Conservation (phyloP, 37 sponge, comb jelly and placozoan species). For the Lycopodina hypogea region DNA sequence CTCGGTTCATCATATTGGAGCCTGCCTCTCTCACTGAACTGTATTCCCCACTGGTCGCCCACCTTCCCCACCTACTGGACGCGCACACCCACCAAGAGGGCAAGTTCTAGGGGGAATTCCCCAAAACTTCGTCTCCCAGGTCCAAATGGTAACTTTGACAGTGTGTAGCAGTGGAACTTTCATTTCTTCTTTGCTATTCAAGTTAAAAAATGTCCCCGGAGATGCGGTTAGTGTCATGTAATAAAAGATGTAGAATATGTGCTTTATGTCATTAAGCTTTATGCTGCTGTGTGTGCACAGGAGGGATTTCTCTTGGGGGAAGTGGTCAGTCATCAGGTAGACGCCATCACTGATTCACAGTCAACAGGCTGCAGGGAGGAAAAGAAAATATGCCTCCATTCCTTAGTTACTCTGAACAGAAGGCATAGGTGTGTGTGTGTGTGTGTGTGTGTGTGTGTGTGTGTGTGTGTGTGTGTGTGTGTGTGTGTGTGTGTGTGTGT, state of each 20-base stretch:
- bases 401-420: slow-evolving; percentile 7
- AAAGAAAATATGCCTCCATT: slow-evolving; percentile 42
- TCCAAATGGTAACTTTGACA: not conserved
- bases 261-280: not conserved
- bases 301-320: slow-evolving; percentile 59
- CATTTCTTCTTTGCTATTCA: slow-evolving; percentile 58
- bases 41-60: too few species aligned
- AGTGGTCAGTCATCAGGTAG: slow-evolving; percentile 14
- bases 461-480: too few species aligned
- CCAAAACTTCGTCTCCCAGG: too few species aligned
- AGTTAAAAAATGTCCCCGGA: slow-evolving; percentile 55
- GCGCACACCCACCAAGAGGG: too few species aligned
- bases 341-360: slow-evolving; percentile 63
- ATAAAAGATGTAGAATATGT: not conserved
- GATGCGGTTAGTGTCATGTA: slow-evolving; percentile 47
- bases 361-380: slow-evolving; percentile 34
- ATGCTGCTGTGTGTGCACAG: slow-evolving; percentile 9
- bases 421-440: slow-evolving; percentile 19
- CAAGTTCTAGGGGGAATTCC: too few species aligned
- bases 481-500: too few species aligned
- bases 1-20: slow-evolving; percentile 16
- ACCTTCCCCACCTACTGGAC: too few species aligned
- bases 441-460: too few species aligned
- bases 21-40: too few species aligned
- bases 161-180: slow-evolving; percentile 28